These are phyloP conservation scores for Carcinoscorpius rotundicauda DNA, from an alignment of 1,140 invertebrate genomes.

Conservation along the genomic window DNA sequence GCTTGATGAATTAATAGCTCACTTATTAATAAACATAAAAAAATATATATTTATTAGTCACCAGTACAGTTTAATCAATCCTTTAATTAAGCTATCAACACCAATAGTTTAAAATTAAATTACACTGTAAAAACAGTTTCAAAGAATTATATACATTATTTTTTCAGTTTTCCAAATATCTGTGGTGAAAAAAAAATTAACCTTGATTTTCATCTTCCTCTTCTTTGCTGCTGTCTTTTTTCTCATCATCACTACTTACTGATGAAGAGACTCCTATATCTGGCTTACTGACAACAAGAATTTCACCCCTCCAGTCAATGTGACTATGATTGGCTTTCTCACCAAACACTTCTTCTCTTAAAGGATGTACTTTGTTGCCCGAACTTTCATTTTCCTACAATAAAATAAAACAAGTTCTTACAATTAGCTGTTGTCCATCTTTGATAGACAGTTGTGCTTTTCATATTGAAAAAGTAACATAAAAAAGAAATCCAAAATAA, in stretches of 20 bases:
- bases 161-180: too few relatives aligned
- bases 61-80: too few relatives aligned
- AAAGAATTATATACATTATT: too few relatives aligned
- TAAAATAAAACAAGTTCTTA: background rate
- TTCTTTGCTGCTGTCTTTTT: constrained; percentile 17
- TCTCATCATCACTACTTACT: constrained; percentile 10
- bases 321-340: constrained; percentile 19
- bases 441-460: background rate
- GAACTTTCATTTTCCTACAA: constrained; percentile 12
- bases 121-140: too few relatives aligned
- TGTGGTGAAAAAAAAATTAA: background rate
- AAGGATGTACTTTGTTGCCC: constrained; percentile 11
- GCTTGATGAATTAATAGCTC: too few relatives aligned
- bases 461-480: background rate
- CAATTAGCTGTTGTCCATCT: too few relatives aligned
- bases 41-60: too few relatives aligned
- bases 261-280: constrained; percentile 11
- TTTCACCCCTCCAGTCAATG: constrained; percentile 15
- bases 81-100: too few relatives aligned
- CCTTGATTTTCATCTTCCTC: constrained; percentile 5
- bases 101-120: too few relatives aligned
- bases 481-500: background rate
- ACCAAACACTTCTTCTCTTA: constrained; percentile 16
- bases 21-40: too few relatives aligned
- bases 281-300: constrained; percentile 12